Conservation (phyloP, 2,888 invertebrate genomes). For the Pecten maximus region DNA sequence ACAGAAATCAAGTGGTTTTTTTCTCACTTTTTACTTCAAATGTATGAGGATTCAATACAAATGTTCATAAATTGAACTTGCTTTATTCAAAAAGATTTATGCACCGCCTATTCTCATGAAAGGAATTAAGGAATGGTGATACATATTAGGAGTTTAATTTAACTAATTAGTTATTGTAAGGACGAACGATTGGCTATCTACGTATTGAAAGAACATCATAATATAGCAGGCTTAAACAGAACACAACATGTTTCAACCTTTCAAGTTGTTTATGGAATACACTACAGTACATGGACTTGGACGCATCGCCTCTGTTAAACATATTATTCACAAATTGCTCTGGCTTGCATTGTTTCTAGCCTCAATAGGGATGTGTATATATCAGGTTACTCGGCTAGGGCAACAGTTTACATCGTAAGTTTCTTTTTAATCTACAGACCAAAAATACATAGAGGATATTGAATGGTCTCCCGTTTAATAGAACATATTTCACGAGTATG, state of each 20-base stretch:
- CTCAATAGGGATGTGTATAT: neutral
- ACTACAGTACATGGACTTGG: neutral
- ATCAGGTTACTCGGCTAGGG: neutral
- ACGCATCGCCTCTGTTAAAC: neutral
- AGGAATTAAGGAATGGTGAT: neutral
- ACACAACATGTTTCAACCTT: neutral
- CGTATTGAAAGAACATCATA: neutral
- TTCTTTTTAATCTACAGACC: no score
- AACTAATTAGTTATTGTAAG: neutral
- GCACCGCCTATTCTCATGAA: neutral
- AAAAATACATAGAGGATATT: no score
- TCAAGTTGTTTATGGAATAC: neutral
- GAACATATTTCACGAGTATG: no score
- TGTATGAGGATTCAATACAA: neutral
- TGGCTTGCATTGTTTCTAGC: neutral
- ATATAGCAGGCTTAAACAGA: neutral
- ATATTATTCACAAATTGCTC: neutral
- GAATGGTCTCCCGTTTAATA: no score
- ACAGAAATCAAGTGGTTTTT: neutral
- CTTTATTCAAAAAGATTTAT: neutral
- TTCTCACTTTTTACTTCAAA: neutral
- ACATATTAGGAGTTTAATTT: neutral
- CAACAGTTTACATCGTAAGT: neutral
- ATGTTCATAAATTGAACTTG: no score
- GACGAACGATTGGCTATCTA: neutral